Evolutionary conservation across 1,140 invertebrate genomes (phyloP), one percentile per base, ranked within the genome.

Genomic region (Leptinotarsa texana): DNA sequence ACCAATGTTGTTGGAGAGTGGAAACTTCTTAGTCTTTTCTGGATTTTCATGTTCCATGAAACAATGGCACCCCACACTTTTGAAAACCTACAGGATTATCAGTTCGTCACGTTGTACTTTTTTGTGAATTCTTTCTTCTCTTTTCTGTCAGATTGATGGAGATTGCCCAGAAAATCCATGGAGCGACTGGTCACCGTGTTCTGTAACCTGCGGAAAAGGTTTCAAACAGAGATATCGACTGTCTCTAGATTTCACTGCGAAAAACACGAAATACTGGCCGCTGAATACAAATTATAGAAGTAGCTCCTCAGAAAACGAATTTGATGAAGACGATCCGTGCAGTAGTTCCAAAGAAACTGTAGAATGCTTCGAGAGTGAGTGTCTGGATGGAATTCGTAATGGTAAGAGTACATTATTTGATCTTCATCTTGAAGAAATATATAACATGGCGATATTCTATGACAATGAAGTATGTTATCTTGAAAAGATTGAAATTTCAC

Each of bases 171-270:
- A 81, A 51, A 79, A 73, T 57, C 63, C 75, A 0, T 91, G 90
- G 90, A 88, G 88, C 13, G 85, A 90, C 62, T 93, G 91, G 91
- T 89, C 89, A 0, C 90, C 90, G 0, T 93, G 92, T 83, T 91
- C 89, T 22, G 87, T 87, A 4, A 86, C 88, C 15, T 92, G 91
- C 79, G 91, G 90, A 1, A 88, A 88, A 81, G 92, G 92, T 0
- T 83, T 90, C 11, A 89, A 89, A 83, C 86, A 89, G 72, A 84
- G 92, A 69, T 89, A 87, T 6, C 84, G 91, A 72, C 61, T 83
- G 17, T 78, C 77, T 4, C 67, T 80, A 3, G 75, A 75, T 22
- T 57, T 65, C 51, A 77, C 67, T 6, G 72, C 71, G 33, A 72
- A 77, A 13, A 66, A 78, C 62, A 67, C 75, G 4, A 66, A 77